Percentiles rank a stretch among this genome's conserved stretches.
These are phyloP conservation scores for Ylistrum balloti DNA, from an alignment of 1,140 invertebrate species.

Conservation along the genomic window DNA sequence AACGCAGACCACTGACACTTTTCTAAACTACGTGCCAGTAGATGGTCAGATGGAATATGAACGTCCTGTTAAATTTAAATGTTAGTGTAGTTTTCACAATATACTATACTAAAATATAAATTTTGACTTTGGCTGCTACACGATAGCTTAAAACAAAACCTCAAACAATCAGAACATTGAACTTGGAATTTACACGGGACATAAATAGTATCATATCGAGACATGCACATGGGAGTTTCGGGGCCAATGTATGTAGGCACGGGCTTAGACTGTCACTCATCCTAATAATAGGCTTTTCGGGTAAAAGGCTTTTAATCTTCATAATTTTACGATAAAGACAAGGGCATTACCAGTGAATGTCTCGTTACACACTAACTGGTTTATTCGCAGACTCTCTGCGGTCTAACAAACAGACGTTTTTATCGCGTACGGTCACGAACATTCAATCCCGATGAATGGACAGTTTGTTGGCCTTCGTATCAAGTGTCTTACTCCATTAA, in stretches of 20 bases:
- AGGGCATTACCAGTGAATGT: background rate
- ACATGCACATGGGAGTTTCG: background rate
- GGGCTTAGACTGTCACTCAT: background rate
- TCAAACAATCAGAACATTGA: too few relatives aligned
- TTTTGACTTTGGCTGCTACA: too few relatives aligned
- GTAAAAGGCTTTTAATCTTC: background rate
- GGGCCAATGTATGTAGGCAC: background rate
- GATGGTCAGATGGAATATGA: too few relatives aligned
- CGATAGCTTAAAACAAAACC: too few relatives aligned
- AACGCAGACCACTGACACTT: too few relatives aligned
- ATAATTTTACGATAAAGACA: conserved; percentile 12
- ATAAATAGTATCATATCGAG: too few relatives aligned
- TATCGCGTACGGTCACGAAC: conserved; percentile 4
- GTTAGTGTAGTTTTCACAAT: too few relatives aligned
- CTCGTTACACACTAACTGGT: background rate
- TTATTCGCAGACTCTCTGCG: background rate
- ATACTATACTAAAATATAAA: too few relatives aligned
- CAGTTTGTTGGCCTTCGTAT: background rate
- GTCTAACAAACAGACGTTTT: background rate
- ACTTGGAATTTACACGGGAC: too few relatives aligned
- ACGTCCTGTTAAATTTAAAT: too few relatives aligned
- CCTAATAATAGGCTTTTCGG: conserved; percentile 8
- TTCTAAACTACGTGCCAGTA: too few relatives aligned
- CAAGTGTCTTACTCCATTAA: background rate
- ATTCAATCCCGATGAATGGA: background rate